Base-by-base conservation (phyloP, 2,113 vertebrate species). In the Callopanchax toddi region DNA sequence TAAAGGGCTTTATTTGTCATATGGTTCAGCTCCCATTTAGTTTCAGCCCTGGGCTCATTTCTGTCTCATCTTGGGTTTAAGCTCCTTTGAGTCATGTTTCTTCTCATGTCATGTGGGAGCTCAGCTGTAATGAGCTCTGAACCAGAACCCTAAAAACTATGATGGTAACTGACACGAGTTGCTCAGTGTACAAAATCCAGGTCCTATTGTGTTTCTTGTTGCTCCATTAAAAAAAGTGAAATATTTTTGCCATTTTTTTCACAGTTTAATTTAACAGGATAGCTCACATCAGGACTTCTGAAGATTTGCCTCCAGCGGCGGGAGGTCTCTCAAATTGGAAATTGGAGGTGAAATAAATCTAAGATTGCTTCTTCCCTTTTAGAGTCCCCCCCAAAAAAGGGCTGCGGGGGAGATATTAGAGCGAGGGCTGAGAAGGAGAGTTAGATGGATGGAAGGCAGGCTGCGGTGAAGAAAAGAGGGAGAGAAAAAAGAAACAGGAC, bases 241-340 rank as follows among this genome's bases (percentile, higher is more conserved):
- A 79, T 77, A 71, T 76, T 51, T n/a, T 84, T 59, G 72, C 79
- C 61, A 71, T 89, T 83, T 87, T 84, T 83, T 84, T 83, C 69
- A 54, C 78, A 72, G 76, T 90, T 87, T 88, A 84, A 88, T 89
- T 89, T 86, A 87, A 88, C 80, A 79, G 79, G 80, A 88, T 60
- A 23, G 76, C 82, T 84, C 79, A 72, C 79, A 81, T 86, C 85
- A 86, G 67, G 76, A 77, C 48, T 71, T 72, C 79, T 22, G 49
- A 78, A 71, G 75, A 75, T 82, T 82, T 85, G 78, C 70, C 85
- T 76, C 90, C 83, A 89, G 87, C 90, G 91, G 55, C 84, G 88
- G 89, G 89, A 18, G 88, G 84, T 79, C 78, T 92, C 87, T 91
- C 82, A 93, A 91, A 92, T 89, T 91, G 82, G 85, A 91, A 86